These are phyloP conservation scores for Eulemur macaco DNA, from an alignment of 2,113 vertebrate species.

Conservation along the genomic window DNA sequence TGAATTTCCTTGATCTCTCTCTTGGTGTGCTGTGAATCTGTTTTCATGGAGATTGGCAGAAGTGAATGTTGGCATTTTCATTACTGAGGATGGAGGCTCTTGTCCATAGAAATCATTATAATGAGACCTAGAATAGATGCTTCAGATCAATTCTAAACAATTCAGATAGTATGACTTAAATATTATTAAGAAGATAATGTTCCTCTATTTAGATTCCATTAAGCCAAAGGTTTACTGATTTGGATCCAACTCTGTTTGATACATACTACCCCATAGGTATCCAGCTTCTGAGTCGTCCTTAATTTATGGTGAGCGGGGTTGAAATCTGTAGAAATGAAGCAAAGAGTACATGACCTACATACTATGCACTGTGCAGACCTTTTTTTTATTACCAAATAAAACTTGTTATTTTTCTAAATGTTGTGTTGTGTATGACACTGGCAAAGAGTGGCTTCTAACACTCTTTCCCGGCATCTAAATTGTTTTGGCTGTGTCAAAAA, in stretches of 20 bases:
- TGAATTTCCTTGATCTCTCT: neutral
- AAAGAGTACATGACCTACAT: too few relatives aligned
- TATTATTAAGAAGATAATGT: conserved; percentile 25
- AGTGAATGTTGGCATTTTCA: neutral
- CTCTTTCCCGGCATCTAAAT: neutral
- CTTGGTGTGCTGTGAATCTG: neutral
- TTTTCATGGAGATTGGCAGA: conserved; percentile 21
- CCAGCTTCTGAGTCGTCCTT: neutral
- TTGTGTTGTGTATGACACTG: neutral
- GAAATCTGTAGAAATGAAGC: neutral
- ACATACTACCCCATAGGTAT: neutral
- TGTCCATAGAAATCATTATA: conserved; percentile 30
- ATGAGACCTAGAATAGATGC: neutral
- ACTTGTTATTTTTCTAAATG: neutral
- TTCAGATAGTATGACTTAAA: neutral
- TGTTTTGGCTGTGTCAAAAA: conserved; percentile 13
- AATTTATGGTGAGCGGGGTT: neutral
- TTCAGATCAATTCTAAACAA: conserved; percentile 52
- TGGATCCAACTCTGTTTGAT: neutral
- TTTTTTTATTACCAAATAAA: neutral
- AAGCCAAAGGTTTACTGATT: too few relatives aligned
- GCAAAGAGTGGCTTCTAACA: neutral
- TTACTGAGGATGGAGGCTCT: neutral
- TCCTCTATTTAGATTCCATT: neutral
- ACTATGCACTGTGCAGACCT: neutral